Evolutionary conservation across 2,888 invertebrate species (phyloP).

Genomic region (Anorthoa munda): DNA sequence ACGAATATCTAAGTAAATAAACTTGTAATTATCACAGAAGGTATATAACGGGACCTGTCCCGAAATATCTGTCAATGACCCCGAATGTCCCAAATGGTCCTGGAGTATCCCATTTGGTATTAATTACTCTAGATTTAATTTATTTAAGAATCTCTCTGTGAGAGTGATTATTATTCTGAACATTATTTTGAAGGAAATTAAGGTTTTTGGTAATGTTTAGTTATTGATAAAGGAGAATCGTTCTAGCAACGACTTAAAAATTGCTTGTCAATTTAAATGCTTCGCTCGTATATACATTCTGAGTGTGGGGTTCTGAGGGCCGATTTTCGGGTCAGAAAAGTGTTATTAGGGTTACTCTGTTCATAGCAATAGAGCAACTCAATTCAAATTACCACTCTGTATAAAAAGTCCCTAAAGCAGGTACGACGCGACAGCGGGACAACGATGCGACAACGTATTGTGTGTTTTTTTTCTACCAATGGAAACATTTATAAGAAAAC

Average conservation of each 20-base stretch:
- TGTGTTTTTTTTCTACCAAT: too few relatives aligned
- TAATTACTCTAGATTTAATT: conserved; percentile 27
- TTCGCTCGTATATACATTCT: too few relatives aligned
- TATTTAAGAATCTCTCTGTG: conserved; percentile 11
- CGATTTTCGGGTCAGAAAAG: too few relatives aligned
- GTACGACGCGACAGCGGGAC: too few relatives aligned
- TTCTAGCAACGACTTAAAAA: background rate
- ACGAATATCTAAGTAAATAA: conserved; percentile 11
- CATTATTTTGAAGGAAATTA: conserved; percentile 15
- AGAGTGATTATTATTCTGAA: conserved; percentile 13
- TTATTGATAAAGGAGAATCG: background rate
- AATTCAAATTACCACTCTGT: too few relatives aligned
- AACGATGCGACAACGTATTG: too few relatives aligned
- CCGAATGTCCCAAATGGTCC: conserved; percentile 10
- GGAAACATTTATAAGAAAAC: too few relatives aligned
- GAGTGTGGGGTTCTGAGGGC: too few relatives aligned
- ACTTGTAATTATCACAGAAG: background rate
- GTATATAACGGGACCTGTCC: background rate
- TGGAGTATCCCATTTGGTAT: conserved; percentile 20
- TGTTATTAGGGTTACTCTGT: too few relatives aligned
- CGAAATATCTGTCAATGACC: background rate
- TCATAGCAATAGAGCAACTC: too few relatives aligned
- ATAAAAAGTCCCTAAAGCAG: too few relatives aligned
- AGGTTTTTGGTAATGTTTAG: background rate
- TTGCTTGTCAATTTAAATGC: too few relatives aligned